phyloP scores from a whole-genome alignment of 2,797 vertebrate genomes.

The Petrocephalus schoutedeni region DNA sequence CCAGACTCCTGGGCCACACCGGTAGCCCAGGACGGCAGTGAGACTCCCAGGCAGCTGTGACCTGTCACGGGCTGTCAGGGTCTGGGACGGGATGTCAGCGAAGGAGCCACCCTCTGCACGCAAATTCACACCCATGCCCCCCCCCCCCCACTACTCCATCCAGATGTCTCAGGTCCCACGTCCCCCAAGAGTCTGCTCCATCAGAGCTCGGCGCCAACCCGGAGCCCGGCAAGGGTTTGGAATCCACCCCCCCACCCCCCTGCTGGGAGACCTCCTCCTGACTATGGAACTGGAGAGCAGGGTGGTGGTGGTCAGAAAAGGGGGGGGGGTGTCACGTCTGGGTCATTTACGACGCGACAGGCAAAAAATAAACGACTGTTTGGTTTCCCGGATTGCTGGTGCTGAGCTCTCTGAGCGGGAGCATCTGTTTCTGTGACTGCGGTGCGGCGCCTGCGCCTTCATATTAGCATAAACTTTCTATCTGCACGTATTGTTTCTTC shows the following conservation, averaged over 20 bases:
- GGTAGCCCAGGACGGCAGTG: constrained; percentile 42
- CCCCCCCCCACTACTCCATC: constrained; percentile 31
- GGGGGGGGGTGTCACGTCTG: constrained; percentile 13
- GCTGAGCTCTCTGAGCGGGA: neutral
- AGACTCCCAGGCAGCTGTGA: constrained; percentile 48
- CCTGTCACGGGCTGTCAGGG: constrained; percentile 57
- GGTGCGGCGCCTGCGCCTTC: neutral
- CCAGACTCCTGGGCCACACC: constrained; percentile 33
- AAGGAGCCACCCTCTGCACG: constrained; percentile 27
- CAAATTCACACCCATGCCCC: neutral
- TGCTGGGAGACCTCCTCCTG: neutral
- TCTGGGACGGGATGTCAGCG: constrained; percentile 39
- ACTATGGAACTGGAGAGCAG: neutral
- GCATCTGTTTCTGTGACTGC: constrained; percentile 34
- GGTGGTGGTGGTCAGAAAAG: constrained; percentile 32
- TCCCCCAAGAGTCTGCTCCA: constrained; percentile 44
- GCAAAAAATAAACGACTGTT: constrained; percentile 40
- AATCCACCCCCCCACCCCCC: neutral
- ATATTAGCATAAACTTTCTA: constrained; percentile 1
- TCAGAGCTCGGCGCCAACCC: constrained; percentile 28
- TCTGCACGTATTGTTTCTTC: neutral
- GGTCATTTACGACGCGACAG: constrained; percentile 45
- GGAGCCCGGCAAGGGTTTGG: neutral
- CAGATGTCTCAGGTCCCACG: constrained; percentile 37
- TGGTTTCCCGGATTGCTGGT: constrained; percentile 27